Percentiles rank a stretch among this genome's conserved stretches.
phyloP scores from a whole-genome alignment of 2,888 invertebrate genomes.

The Lithodes maja region DNA sequence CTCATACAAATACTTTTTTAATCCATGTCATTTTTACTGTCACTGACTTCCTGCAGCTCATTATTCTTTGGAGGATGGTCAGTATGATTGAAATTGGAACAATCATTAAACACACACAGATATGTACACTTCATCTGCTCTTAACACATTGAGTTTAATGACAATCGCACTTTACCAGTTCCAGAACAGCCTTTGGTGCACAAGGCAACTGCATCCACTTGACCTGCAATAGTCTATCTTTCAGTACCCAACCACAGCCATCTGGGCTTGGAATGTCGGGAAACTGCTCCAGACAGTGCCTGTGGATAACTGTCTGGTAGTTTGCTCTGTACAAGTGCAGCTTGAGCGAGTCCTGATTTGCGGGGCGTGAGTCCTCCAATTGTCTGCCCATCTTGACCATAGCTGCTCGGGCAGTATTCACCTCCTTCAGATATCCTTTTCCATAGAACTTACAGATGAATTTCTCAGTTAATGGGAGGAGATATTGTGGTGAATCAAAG shows the following conservation, averaged over 20 bases:
- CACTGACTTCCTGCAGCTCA: background rate
- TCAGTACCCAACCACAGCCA: background rate
- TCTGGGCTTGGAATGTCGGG: slow-evolving; percentile 4
- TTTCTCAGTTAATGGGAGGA: slow-evolving; percentile 4
- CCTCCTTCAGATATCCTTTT: background rate
- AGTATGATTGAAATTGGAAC: background rate
- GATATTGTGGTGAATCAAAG: slow-evolving; percentile 5
- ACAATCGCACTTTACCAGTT: background rate
- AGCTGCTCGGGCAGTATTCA: background rate
- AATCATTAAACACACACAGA: background rate
- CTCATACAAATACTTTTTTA: no score
- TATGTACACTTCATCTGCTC: slow-evolving; percentile 15
- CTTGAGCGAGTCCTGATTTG: slow-evolving; percentile 5
- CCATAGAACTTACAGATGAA: slow-evolving; percentile 9
- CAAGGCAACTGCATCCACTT: slow-evolving; percentile 27
- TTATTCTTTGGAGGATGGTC: slow-evolving; percentile 1
- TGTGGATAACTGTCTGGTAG: slow-evolving; percentile 14
- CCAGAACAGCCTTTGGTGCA: background rate
- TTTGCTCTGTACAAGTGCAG: slow-evolving; percentile 8
- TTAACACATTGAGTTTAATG: background rate
- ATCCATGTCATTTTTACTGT: background rate
- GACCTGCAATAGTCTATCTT: background rate
- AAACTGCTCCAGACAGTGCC: slow-evolving; percentile 9
- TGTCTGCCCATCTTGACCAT: background rate
- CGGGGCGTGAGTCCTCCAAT: background rate